Conservation (phyloP, 2,888 invertebrate species). For the Campoletis raptor region DNA sequence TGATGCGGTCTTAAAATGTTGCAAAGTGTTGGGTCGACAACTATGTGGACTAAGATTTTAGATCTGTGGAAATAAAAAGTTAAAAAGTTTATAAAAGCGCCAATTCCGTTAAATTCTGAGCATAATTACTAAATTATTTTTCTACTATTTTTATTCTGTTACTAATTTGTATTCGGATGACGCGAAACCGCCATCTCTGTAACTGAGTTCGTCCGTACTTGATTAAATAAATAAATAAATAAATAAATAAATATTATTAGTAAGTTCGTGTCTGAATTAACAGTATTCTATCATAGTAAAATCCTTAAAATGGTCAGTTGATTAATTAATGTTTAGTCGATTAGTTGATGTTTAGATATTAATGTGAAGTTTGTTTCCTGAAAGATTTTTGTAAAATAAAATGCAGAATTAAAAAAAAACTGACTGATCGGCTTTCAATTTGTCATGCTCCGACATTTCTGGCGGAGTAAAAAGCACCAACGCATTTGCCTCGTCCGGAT, state of each 20-base stretch:
- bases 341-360: too few relatives aligned
- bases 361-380: background rate
- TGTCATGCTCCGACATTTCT: slow-evolving; percentile 93
- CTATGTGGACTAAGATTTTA: slow-evolving; percentile 94
- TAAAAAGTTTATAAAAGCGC: background rate
- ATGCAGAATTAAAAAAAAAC: slow-evolving; percentile 70
- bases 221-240: too few relatives aligned
- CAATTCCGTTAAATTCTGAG: too few relatives aligned
- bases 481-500: slow-evolving; percentile 96
- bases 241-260: too few relatives aligned
- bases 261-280: too few relatives aligned
- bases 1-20: slow-evolving; percentile 98
- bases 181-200: too few relatives aligned
- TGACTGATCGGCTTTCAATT: slow-evolving; percentile 91
- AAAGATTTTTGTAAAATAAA: background rate
- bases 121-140: too few relatives aligned
- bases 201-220: too few relatives aligned
- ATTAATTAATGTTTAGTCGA: too few relatives aligned
- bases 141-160: too few relatives aligned
- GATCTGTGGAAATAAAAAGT: slow-evolving; percentile 84
- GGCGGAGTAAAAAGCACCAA: slow-evolving; percentile 95
- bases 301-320: background rate
- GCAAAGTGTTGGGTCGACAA: slow-evolving; percentile 97
- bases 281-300: background rate
- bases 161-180: too few relatives aligned